Evolutionary conservation across 2,888 invertebrate genomes (phyloP), one percentile per base, ranked within the genome.

Genomic region (Thera britannica): DNA sequence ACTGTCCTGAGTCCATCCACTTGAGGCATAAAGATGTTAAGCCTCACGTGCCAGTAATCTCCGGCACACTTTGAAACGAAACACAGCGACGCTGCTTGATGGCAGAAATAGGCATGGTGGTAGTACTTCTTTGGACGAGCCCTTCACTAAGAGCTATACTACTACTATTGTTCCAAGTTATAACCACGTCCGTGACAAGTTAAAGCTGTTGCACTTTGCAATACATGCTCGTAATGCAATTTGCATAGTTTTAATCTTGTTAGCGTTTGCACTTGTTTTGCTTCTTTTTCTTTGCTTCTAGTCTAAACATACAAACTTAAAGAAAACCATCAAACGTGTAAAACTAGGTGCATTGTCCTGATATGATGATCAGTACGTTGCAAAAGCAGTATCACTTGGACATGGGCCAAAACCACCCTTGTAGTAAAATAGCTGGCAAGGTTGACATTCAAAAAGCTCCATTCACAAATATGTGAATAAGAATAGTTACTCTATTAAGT

Each of bases 341-440:
- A 23, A 23, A 23, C 23, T 23, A 23, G 23, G 23, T 23, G 23
- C 52, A 34, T 12, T 51, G 11, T 52, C 34, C 34, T 9, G 52
- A 52, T 34, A 52, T 12, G 12, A 49, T 49, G 49, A 23, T 34
- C 52, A 34, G 34, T 46, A 46, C 8, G 41, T 34, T 11, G 0
- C 46, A 7, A 58, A 62, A 56, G 23, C 5, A 41, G 41, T 55
- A 54, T 23, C 36, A 48, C 38, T 52, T 65, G 65, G 65, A 59
- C 3, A 23, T 12, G 7, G 49, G 65, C 65, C 65, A 65, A 65
- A 44, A 34, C 55, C 54, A 55, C 65, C 55, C 65, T 60, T 60
- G 55, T 65, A 65, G 55, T 65, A 58, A 7, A 44, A n/a, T 41
- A 52, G 36, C 52, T 54, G 59, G 59, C 55, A 41, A 65, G 55